Evolutionary conservation across 2,888 invertebrate species (phyloP), one percentile per base, ranked within the genome.

Genomic region (Saturnia pavonia): DNA sequence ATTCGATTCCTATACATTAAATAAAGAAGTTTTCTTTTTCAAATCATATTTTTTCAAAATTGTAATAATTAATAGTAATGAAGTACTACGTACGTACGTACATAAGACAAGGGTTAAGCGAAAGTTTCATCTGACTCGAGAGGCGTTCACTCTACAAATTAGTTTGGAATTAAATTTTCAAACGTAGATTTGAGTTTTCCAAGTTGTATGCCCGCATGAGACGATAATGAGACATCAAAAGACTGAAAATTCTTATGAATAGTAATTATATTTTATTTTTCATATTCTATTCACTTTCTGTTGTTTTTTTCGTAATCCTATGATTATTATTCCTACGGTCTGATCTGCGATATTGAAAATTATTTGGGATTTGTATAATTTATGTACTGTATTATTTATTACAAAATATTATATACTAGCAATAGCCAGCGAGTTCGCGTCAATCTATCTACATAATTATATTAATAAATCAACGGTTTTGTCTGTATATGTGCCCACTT

Each of bases 81-180:
- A 7, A 25, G 25, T 25, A 57, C 51, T 1, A 19, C 8, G 8
- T 19, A 51, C 19, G 7, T 22, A 19, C 16, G 48, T 16, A 48
- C n/a, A 54, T 11, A 54, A 57, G 7, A 57, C 14, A 57, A 54
- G 57, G 14, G 25, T 57, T 7, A 25, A 14, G 11, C 22, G 25
- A 57, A 57, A 57, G 25, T 57, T 57, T 57, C 12, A 2, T 57
- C 25, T 25, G 4, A 57, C 12, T 27, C 65, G 40, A 40, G 65
- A 40, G 19, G 65, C n/a, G 68, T 22, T 16, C 68, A 72, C 70
- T 70, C 67, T 51, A 71, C 48, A 73, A 76, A 77, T 78, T 77
- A 78, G 73, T 75, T 76, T 72, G 71, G 75, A 74, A 74, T 73
- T 72, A 73, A 77, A 78, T 75, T 77, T 74, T 71, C 71, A 67